Conservation (phyloP, 2,888 invertebrate species). For the Athalia circularis region DNA sequence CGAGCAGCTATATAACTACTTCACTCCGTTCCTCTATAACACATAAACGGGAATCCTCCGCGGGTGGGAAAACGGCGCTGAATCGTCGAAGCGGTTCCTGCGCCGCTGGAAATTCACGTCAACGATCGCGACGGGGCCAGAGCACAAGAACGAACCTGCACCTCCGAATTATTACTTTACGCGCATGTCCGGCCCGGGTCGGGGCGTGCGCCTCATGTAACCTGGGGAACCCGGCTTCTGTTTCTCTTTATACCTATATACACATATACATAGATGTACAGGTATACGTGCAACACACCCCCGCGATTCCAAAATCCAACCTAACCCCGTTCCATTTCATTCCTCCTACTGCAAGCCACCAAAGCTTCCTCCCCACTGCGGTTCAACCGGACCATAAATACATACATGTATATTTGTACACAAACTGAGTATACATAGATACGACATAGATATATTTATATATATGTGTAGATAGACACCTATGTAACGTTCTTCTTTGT, state of each 20-base stretch:
- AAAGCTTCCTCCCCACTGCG: not conserved
- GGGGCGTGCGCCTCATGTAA: slow-evolving; percentile 24
- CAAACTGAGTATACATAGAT: no score
- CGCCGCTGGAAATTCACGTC: slow-evolving; percentile 44
- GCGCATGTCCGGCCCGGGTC: slow-evolving; percentile 45
- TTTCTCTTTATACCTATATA: slow-evolving; percentile 19
- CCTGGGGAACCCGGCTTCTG: slow-evolving; percentile 16
- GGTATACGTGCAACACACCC: not conserved
- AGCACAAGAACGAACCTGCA: not conserved
- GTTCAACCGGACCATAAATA: not conserved
- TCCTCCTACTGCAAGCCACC: not conserved
- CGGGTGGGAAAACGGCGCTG: slow-evolving; percentile 28
- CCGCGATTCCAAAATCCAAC: not conserved
- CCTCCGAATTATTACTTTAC: slow-evolving; percentile 16
- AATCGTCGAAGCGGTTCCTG: slow-evolving; percentile 35
- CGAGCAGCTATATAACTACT: no score
- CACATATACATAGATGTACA: not conserved
- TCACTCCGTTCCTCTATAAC: not conserved
- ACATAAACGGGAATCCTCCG: not conserved
- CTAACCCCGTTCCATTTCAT: not conserved
- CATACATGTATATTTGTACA: not conserved
- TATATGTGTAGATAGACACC: no score
- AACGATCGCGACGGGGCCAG: slow-evolving; percentile 34
- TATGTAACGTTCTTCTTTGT: no score
- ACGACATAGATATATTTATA: no score